Evolutionary conservation across 2,113 vertebrate species (phyloP).

Genomic region (Hydrochoerus hydrochaeris): DNA sequence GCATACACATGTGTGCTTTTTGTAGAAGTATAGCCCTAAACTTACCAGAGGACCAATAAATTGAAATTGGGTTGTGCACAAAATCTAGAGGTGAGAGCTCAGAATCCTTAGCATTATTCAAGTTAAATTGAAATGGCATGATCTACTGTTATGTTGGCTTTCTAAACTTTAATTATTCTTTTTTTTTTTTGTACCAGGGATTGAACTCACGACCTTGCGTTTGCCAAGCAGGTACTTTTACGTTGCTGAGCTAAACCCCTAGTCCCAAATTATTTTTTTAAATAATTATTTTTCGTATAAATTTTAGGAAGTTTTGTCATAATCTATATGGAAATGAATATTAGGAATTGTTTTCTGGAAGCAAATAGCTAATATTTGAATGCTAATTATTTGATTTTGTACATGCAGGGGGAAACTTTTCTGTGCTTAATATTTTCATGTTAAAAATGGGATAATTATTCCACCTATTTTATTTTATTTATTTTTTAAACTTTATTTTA

Average conservation of each 20-base stretch:
- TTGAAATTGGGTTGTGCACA: neutral
- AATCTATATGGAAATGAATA: neutral
- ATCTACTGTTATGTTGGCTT: neutral
- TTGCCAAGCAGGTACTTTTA: too few relatives aligned
- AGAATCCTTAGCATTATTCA: neutral
- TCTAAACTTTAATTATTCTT: neutral
- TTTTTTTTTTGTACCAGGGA: too few relatives aligned
- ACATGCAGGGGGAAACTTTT: neutral
- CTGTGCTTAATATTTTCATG: neutral
- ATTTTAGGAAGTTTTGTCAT: neutral
- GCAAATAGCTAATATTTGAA: neutral
- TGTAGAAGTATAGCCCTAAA: neutral
- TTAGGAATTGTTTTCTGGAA: neutral
- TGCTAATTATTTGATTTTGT: neutral
- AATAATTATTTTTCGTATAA: too few relatives aligned
- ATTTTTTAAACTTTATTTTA: too few relatives aligned
- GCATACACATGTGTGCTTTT: neutral
- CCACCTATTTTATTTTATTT: too few relatives aligned
- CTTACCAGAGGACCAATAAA: neutral
- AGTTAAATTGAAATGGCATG: neutral
- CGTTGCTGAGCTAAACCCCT: too few relatives aligned
- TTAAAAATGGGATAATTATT: neutral
- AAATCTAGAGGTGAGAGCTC: neutral
- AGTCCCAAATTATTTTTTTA: too few relatives aligned
- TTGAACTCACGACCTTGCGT: too few relatives aligned